Conservation (phyloP, 1,140 invertebrate genomes). For the Anthonomus grandis region DNA sequence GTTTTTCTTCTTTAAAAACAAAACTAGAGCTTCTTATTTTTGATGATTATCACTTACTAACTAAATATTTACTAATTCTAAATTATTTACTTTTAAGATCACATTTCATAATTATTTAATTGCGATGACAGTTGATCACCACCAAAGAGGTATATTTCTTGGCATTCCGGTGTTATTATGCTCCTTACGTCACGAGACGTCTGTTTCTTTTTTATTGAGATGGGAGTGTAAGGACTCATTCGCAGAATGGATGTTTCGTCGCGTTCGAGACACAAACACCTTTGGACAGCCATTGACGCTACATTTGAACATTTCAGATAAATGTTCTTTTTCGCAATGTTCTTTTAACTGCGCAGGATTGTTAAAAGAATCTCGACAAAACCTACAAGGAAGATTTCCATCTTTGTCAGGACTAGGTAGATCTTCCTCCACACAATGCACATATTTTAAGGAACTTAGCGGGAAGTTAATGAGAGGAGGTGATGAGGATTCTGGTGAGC, state of each 20-base stretch:
- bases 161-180: conserved; percentile 36
- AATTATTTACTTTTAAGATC: conserved; percentile 37
- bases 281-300: conserved; percentile 76
- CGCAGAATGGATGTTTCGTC: conserved; percentile 68
- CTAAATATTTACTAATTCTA: conserved; percentile 16
- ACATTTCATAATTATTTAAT: conserved; percentile 38
- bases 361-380: conserved; percentile 61
- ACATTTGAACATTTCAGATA: conserved; percentile 74
- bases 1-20: too few relatives aligned
- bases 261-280: conserved; percentile 74
- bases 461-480: conserved; percentile 35
- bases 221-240: conserved; percentile 51
- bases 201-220: conserved; percentile 37
- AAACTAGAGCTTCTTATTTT: too few relatives aligned
- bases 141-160: conserved; percentile 45
- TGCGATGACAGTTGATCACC: conserved; percentile 40
- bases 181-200: conserved; percentile 46
- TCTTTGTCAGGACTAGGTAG: conserved; percentile 57
- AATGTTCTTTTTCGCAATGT: conserved; percentile 65
- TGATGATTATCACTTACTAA: neutral
- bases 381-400: conserved; percentile 61
- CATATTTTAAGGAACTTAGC: conserved; percentile 34
- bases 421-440: conserved; percentile 57
- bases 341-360: conserved; percentile 61
- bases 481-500: conserved; percentile 44